Percentiles rank a stretch among this genome's conserved stretches.
Conservation (phyloP, 2,113 vertebrate genomes). For the Oryzias curvinotus region DNA sequence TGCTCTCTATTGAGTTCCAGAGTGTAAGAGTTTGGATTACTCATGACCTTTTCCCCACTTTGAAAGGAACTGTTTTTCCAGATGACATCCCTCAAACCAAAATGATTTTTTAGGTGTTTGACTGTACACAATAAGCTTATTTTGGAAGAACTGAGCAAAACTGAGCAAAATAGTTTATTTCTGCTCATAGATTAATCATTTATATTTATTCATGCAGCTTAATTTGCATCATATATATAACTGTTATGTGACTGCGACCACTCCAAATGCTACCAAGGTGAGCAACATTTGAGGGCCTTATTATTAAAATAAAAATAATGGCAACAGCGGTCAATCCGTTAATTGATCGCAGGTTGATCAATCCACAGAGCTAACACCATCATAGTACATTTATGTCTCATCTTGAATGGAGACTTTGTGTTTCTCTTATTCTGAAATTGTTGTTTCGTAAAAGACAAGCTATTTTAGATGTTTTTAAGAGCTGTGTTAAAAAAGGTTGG, state of each 20-base stretch:
- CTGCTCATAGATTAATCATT: no score
- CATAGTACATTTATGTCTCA: no score
- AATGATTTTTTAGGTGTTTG: not conserved
- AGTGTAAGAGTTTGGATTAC: not conserved
- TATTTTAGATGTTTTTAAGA: no score
- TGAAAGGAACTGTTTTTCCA: constrained; percentile 1
- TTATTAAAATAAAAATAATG: no score
- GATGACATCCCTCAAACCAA: not conserved
- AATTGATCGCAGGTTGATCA: no score
- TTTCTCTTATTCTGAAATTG: no score
- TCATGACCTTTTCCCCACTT: not conserved
- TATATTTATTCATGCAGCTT: not conserved
- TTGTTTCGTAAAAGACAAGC: no score
- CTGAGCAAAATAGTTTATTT: not conserved
- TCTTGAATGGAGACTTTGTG: no score
- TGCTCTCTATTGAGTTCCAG: constrained; percentile 8
- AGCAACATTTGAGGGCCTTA: no score
- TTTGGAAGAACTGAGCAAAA: not conserved
- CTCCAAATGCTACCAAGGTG: not conserved
- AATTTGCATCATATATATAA: not conserved
- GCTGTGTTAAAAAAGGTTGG: no score
- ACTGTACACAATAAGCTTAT: not conserved
- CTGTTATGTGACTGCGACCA: not conserved
- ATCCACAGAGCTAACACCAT: no score
- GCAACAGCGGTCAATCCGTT: no score